Base-by-base conservation (phyloP, 2,797 vertebrate species). In the Clarias laeviceps region DNA sequence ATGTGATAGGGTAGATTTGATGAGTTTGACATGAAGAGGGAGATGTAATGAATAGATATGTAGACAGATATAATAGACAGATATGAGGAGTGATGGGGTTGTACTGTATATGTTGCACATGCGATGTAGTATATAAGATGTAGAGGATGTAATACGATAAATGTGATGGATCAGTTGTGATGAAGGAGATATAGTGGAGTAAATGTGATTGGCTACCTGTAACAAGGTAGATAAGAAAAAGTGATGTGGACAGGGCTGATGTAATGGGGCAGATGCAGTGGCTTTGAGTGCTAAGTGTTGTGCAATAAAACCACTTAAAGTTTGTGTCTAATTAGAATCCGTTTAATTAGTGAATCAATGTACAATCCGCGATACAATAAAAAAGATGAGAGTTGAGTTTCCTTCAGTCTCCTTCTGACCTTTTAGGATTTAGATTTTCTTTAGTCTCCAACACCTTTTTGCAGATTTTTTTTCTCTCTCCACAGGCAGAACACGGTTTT, bases 401-500 rank as follows among this genome's bases (percentile, higher is more conserved):
- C 18, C 18, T 59, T 77, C 29, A 14, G 54, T 34, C 29, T 24
- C 20, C 9, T 34, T 59, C 74, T 59, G 50, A 57, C 50, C 27
- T 32, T 54, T 56, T 8, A 56, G 27, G 27, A 18, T 29, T 29
- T 29, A 54, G 45, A 56, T 2, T 45, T 32, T 74, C n/a, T 29
- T 50, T 24, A 50, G 8, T 73, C 40, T 24, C 14, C 40, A 62
- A 62, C 7, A 50, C 5, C 40, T 3, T 6, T 50, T 20, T 18
- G 45, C 6, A 18, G 73, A 29, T 20, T 77, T 22, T 7, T 59
- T 70, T 14, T 9, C 15, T n/a, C 15, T 73, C 34, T n/a, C 68
- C 32, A 50, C 40, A 64, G 56, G 65, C 90, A 91, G 84, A 92
- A 89, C 91, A 82, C 90, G 37, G 77, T 80, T 88, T 91, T 93